Conservation (phyloP, 2,888 invertebrate genomes). For the Hypomecis punctinalis region DNA sequence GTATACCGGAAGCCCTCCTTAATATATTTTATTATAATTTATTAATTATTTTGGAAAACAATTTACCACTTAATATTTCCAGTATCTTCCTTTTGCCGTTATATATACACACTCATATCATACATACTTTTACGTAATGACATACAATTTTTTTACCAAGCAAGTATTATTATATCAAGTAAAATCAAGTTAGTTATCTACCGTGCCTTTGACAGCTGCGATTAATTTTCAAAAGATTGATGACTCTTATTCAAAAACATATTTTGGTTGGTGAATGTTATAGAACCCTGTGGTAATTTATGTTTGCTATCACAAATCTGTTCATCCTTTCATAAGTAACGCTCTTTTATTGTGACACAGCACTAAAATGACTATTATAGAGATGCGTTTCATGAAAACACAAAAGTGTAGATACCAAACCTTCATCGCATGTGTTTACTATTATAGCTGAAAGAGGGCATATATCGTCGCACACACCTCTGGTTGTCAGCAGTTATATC, state of each 20-base stretch:
- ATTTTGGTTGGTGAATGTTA: constrained; percentile 6
- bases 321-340: neutral
- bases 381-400: constrained; percentile 9
- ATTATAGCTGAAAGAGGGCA: constrained; percentile 57
- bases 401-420: constrained; percentile 41
- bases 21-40: no score
- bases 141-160: no score
- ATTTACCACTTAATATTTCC: no score
- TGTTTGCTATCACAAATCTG: neutral
- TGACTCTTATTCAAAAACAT: constrained; percentile 1
- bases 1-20: no score
- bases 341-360: constrained; percentile 2
- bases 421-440: constrained; percentile 56
- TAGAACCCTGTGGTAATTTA: constrained; percentile 10
- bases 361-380: constrained; percentile 1
- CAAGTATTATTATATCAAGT: no score
- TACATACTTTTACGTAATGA: no score
- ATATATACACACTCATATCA: no score
- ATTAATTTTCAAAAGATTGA: constrained; percentile 28
- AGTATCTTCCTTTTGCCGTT: no score
- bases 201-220: constrained; percentile 28
- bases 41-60: no score
- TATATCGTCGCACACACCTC: constrained; percentile 55
- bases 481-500: constrained; percentile 37
- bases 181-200: neutral